Evolutionary conservation across 1,140 invertebrate species (phyloP), one percentile per base, ranked within the genome.

Genomic region (Aphaenogaster ashmeadi): DNA sequence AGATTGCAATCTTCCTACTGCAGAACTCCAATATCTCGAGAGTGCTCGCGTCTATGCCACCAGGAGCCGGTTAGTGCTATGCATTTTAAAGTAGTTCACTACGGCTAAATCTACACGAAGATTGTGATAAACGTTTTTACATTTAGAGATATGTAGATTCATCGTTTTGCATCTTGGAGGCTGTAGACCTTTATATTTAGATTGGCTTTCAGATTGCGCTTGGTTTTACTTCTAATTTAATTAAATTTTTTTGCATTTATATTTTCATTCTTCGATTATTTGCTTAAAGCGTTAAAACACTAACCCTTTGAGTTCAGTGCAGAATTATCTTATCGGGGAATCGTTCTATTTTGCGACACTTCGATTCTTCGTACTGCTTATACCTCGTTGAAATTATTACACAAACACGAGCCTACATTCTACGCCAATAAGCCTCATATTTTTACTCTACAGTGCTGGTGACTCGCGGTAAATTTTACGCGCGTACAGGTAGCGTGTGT

Each of bases 31-130:
- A 91, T 52, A 67, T 90, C 33, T 89, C 27, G 67, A 90, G 66
- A 64, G 91, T 92, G 33, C 87, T 92, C 50, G 93, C 93, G 8
- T 93, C 93, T 33, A 89, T 94, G 69, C 94, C 94, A 47, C 94
- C 94, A 38, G 93, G 94, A 66, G 93, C 94, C 88, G 94, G 94
- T 94, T 36, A 75, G 69, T 84, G 54, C 21, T 13, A 47, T 69
- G 38, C 6, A 60, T 62, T 27, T 27, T 47, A 11, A 74, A 58
- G 15, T 74, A 38, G 21, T 38, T 60, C 0, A 72, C 27, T 27
- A n/a, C 21, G 8, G n/a, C 21, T 27, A 21, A 44, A 72, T 36
- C 1, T 21, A 8, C 9, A 21, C 1, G 1, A n/a, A 47, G 33
- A 7, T 67, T 58, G 33, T 71, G 15, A 18, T 36, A 74, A 21